Evolutionary conservation across 2,888 invertebrate genomes (phyloP).

Genomic region (Achlya flavicornis): DNA sequence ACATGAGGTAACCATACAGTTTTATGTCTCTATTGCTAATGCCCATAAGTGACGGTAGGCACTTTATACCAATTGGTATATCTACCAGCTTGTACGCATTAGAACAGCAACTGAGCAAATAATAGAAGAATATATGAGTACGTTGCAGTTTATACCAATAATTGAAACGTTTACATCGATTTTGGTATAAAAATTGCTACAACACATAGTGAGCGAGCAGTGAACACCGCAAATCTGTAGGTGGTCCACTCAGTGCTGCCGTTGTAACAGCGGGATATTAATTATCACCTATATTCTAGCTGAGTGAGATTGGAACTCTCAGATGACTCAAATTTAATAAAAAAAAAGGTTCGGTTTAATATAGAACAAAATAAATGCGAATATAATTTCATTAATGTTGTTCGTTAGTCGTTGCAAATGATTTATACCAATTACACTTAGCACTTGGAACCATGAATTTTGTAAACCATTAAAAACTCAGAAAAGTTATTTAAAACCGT

Average conservation of each 20-base stretch:
- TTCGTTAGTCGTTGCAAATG: too few relatives aligned
- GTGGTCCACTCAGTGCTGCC: constrained; percentile 5
- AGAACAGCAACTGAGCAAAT: too few relatives aligned
- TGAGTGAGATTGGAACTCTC: constrained; percentile 1
- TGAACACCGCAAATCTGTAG: not conserved
- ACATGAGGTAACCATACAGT: too few relatives aligned
- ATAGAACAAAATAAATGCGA: not conserved
- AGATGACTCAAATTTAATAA: not conserved
- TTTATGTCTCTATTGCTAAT: too few relatives aligned
- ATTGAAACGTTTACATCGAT: not conserved
- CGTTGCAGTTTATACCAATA: not conserved
- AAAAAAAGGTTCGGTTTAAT: not conserved
- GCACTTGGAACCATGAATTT: too few relatives aligned
- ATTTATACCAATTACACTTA: not conserved
- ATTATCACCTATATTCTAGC: not conserved
- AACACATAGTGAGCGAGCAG: not conserved
- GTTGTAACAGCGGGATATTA: not conserved
- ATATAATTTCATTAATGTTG: too few relatives aligned
- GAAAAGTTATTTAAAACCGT: constrained; percentile 1
- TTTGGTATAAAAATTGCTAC: not conserved
- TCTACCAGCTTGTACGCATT: too few relatives aligned
- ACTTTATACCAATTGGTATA: too few relatives aligned
- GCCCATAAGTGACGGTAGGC: too few relatives aligned
- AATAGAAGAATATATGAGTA: too few relatives aligned
- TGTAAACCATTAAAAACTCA: too few relatives aligned